Conservation (phyloP, 2,797 vertebrate genomes). For the Pipistrellus pygmaeus region DNA sequence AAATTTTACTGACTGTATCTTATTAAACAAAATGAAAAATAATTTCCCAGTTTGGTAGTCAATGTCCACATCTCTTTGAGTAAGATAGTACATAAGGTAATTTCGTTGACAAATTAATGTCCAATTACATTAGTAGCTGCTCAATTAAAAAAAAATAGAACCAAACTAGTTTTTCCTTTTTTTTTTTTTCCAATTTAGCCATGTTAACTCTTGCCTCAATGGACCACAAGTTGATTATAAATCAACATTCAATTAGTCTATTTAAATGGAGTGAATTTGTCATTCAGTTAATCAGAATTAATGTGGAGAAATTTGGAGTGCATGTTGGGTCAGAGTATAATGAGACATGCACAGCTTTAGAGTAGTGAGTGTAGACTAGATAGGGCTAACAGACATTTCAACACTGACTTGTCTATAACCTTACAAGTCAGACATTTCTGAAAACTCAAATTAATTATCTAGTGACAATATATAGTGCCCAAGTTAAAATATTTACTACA, state of each 20-base stretch:
- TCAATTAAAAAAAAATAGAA: neutral
- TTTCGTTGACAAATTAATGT: neutral
- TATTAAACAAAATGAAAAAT: constrained; percentile 9
- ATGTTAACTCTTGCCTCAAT: neutral
- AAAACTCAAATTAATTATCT: neutral
- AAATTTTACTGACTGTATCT: neutral
- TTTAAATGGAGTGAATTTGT: neutral
- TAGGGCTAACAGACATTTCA: neutral
- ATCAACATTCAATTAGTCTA: neutral
- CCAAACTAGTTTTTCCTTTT: neutral
- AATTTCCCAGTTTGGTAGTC: neutral
- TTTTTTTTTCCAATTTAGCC: neutral
- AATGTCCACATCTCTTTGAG: neutral
- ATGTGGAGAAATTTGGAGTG: neutral
- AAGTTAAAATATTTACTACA: neutral
- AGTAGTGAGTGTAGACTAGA: neutral
- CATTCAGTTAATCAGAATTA: neutral
- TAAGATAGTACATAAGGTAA: neutral
- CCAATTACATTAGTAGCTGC: neutral
- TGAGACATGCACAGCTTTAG: neutral
- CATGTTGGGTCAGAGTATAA: neutral
- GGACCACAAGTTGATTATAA: neutral
- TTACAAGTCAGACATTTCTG: neutral
- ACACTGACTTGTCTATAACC: neutral
- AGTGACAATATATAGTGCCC: neutral